Evolutionary conservation across 2,797 vertebrate genomes (phyloP).

Genomic region (Setipinna tenuifilis): DNA sequence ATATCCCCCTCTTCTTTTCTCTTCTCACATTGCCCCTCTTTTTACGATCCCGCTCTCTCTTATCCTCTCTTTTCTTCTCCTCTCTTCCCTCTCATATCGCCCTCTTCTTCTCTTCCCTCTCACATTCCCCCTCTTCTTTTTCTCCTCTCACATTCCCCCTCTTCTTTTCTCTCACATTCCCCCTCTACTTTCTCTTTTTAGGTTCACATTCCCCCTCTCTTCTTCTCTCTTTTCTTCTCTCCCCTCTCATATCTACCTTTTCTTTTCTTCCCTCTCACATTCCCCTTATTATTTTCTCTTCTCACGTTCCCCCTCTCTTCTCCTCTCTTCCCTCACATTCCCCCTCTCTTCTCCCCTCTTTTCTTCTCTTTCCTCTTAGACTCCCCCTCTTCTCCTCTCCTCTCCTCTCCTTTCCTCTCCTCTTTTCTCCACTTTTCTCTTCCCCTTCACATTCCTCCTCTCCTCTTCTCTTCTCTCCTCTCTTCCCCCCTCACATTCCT

Average conservation of each 20-base stretch:
- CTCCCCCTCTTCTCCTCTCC: not conserved
- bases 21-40: too few species aligned
- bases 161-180: slow-evolving; percentile 22
- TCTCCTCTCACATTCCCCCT: slow-evolving; percentile 19
- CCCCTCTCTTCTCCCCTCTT: not conserved
- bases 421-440: not conserved
- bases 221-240: not conserved
- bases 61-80: too few species aligned
- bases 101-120: slow-evolving; percentile 11
- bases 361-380: not conserved
- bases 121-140: not conserved
- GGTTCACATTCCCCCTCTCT: slow-evolving; percentile 24
- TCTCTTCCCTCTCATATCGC: too few species aligned
- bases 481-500: not conserved
- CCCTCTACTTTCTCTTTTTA: slow-evolving; percentile 17
- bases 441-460: not conserved
- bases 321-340: not conserved
- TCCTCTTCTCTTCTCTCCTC: not conserved
- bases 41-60: too few species aligned
- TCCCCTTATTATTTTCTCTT: not conserved
- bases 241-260: too few species aligned
- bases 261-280: not conserved
- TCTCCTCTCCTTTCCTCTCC: not conserved
- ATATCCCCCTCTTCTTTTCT: too few species aligned
- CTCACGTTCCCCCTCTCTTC: not conserved